Base-by-base conservation (phyloP, 2,113 vertebrate species). In the Circaetus cinerascens region DNA sequence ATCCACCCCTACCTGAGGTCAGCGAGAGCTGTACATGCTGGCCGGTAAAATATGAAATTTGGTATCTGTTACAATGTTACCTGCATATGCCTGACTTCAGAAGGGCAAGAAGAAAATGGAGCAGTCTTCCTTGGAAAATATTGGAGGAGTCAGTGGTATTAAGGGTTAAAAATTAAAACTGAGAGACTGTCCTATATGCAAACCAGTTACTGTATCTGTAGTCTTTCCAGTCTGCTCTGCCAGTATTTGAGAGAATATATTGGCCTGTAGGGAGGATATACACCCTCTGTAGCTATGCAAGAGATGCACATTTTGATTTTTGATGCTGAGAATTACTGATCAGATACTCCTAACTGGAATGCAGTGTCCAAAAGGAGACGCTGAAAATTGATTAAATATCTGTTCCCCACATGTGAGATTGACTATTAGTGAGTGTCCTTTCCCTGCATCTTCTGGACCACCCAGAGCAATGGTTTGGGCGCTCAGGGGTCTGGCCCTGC, bases 21-120 rank as follows among this genome's bases (percentile, higher is more conserved):
- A 88, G 46, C 20, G 27, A 64, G 50, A 80, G 14, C 41, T 83
- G 17, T 26, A 60, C 2, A 7, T 25, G 81, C 60, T 93, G 64
- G 51, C 29, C 13, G 4, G 36, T 51, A 71, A 74, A 83, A 67
- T 7, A 26, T 2, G 25, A 57, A 48, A 81, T 91, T 72, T 78
- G 26, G 41, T 55, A 56, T 45, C 12, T 1, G 1, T 68, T 86
- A 26, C 51, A 27, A 40, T 13, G n/a, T 38, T 34, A 59, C 36
- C 38, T 83, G 60, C 40, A 45, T 5, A 23, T 36, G 32, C 76
- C 55, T 86, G 60, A 77, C 43, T 78, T 81, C 43, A 73, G 48
- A 86, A 74, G 40, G 60, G n/a, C 45, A 73, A 89, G 66, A 82
- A 16, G 77, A 79, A 87, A 87, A 86, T 67, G n/a, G 73, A 90